Evolutionary conservation across 2,888 invertebrate species (phyloP).

Genomic region (Colostygia pectinataria): DNA sequence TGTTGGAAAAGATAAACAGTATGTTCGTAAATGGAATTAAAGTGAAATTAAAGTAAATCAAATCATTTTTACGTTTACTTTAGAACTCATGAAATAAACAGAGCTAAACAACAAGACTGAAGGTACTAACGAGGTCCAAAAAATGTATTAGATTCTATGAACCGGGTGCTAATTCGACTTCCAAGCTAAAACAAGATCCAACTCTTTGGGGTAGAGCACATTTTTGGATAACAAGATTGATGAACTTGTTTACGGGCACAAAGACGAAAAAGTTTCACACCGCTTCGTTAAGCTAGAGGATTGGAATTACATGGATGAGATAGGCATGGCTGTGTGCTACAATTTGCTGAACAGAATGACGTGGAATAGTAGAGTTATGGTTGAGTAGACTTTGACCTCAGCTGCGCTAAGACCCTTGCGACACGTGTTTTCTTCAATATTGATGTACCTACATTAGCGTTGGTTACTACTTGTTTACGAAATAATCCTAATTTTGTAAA

Average conservation of each 20-base stretch:
- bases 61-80: neutral
- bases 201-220: slow-evolving; percentile 36
- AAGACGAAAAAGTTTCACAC: slow-evolving; percentile 66
- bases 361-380: neutral
- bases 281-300: slow-evolving; percentile 71
- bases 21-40: no score
- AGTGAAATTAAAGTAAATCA: neutral
- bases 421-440: no score
- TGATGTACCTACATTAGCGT: no score
- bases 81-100: slow-evolving; percentile 29
- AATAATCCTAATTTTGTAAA: no score
- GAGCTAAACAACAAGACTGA: slow-evolving; percentile 43
- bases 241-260: slow-evolving; percentile 59
- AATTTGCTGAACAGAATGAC: slow-evolving; percentile 1
- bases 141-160: slow-evolving; percentile 53
- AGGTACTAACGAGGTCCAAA: slow-evolving; percentile 57
- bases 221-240: slow-evolving; percentile 36
- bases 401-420: no score
- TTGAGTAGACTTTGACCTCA: no score
- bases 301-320: slow-evolving; percentile 59
- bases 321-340: slow-evolving; percentile 1
- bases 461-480: no score
- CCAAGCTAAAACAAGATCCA: slow-evolving; percentile 39
- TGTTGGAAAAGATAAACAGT: no score
- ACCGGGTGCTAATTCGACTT: slow-evolving; percentile 41